Conservation (phyloP, 1,140 invertebrate species). For the Nebria ingens region DNA sequence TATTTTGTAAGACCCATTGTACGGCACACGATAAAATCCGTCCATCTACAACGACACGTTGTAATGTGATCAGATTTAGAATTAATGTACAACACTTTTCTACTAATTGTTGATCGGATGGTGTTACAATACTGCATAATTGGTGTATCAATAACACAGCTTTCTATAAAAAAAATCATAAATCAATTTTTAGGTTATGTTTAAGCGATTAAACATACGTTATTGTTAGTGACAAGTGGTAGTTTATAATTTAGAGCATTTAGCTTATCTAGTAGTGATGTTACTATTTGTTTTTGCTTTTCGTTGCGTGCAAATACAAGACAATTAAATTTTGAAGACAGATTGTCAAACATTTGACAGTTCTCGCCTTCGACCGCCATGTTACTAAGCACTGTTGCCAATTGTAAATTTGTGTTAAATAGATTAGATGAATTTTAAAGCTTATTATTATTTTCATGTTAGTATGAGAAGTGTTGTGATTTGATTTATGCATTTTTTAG, state of each 20-base stretch:
- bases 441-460: too few relatives aligned
- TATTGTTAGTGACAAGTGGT: slow-evolving; percentile 27
- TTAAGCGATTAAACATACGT: slow-evolving; percentile 26
- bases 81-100: slow-evolving; percentile 36
- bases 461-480: slow-evolving; percentile 18
- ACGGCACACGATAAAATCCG: slow-evolving; percentile 29
- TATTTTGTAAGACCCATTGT: slow-evolving; percentile 33
- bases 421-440: too few relatives aligned
- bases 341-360: slow-evolving; percentile 24
- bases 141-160: slow-evolving; percentile 35
- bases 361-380: slow-evolving; percentile 17
- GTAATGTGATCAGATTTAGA: slow-evolving; percentile 30
- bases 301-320: slow-evolving; percentile 27
- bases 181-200: slow-evolving; percentile 15
- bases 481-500: too few relatives aligned
- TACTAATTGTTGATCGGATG: slow-evolving; percentile 33
- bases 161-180: slow-evolving; percentile 27
- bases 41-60: slow-evolving; percentile 29
- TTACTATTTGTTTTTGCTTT: slow-evolving; percentile 33
- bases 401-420: too few relatives aligned
- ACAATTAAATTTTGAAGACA: slow-evolving; percentile 31
- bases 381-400: background rate
- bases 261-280: slow-evolving; percentile 33
- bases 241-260: slow-evolving; percentile 34
- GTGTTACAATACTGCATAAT: slow-evolving; percentile 32